Percentiles rank a stretch among this genome's conserved stretches.
Conservation (phyloP, 1,140 invertebrate genomes). For the Metopolophium dirhodum region DNA sequence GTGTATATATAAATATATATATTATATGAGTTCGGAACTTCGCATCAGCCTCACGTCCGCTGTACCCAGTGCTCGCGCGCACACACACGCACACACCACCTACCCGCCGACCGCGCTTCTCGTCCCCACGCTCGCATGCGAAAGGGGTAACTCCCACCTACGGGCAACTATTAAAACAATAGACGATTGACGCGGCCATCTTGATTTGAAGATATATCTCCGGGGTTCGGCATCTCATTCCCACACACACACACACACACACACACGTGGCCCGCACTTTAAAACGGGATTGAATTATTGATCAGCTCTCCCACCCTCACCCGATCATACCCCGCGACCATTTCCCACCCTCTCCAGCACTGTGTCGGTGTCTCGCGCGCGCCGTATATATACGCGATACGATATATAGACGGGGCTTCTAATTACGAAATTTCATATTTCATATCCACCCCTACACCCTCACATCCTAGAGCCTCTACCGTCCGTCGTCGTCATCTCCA, state of each 20-base stretch:
- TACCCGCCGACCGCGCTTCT: not conserved
- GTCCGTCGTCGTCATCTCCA: constrained; percentile 38
- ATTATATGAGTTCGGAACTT: constrained; percentile 49
- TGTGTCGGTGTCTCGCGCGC: not conserved
- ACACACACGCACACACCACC: not conserved
- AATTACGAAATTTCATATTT: constrained; percentile 58
- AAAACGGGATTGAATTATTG: constrained; percentile 57
- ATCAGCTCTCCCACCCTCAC: constrained; percentile 38
- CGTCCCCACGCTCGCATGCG: not conserved
- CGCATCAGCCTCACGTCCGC: constrained; percentile 9
- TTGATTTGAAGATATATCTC: constrained; percentile 59
- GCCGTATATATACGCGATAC: constrained; percentile 13
- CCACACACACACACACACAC: constrained; percentile 48
- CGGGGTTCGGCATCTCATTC: constrained; percentile 53
- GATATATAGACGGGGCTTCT: constrained; percentile 46
- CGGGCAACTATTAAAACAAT: constrained; percentile 58
- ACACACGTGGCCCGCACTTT: constrained; percentile 34
- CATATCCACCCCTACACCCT: constrained; percentile 32
- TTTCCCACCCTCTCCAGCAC: not conserved
- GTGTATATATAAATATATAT: not conserved
- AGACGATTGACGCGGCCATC: constrained; percentile 59
- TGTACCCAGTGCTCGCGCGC: not conserved
- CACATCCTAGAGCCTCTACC: constrained; percentile 25
- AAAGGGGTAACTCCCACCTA: constrained; percentile 56
- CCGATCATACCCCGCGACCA: not conserved